Percentiles rank a stretch among this genome's conserved stretches.
Evolutionary conservation across 2,888 invertebrate genomes (phyloP).

Genomic region (Carcina quercana): DNA sequence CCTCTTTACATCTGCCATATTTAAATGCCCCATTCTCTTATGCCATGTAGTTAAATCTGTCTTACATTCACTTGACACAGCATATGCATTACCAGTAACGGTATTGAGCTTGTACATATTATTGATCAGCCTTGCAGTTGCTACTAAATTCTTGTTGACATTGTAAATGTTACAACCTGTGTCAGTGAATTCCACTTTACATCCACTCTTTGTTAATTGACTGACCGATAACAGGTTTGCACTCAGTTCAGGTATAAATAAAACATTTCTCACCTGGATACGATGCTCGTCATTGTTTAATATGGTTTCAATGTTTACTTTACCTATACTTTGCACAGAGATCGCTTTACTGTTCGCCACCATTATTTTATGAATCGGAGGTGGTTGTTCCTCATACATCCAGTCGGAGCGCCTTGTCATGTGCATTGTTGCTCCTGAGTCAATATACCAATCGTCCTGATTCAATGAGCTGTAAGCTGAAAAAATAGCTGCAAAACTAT

Average conservation of each 20-base stretch:
- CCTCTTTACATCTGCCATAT: slow-evolving; percentile 5
- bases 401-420: slow-evolving; percentile 15
- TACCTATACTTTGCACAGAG: slow-evolving; percentile 13
- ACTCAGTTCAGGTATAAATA: slow-evolving; percentile 16
- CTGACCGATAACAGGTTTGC: slow-evolving; percentile 20
- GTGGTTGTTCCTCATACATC: slow-evolving; percentile 13
- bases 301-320: slow-evolving; percentile 10
- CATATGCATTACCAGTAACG: slow-evolving; percentile 6
- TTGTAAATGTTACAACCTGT: slow-evolving; percentile 16
- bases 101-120: slow-evolving; percentile 15
- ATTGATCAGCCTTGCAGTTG: slow-evolving; percentile 12
- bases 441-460: slow-evolving; percentile 14
- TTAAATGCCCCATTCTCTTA: slow-evolving; percentile 10
- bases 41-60: slow-evolving; percentile 4
- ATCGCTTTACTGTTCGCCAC: slow-evolving; percentile 16
- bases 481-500: slow-evolving; percentile 14
- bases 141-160: slow-evolving; percentile 6
- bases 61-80: background rate
- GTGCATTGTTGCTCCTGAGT: slow-evolving; percentile 21
- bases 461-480: slow-evolving; percentile 6
- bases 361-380: slow-evolving; percentile 13
- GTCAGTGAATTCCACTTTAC: slow-evolving; percentile 12
- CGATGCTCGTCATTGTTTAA: slow-evolving; percentile 2
- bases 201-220: slow-evolving; percentile 15
- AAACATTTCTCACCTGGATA: slow-evolving; percentile 16